Base-by-base conservation (phyloP, 2,113 vertebrate genomes). In the Tenebrosternarchus preto region DNA sequence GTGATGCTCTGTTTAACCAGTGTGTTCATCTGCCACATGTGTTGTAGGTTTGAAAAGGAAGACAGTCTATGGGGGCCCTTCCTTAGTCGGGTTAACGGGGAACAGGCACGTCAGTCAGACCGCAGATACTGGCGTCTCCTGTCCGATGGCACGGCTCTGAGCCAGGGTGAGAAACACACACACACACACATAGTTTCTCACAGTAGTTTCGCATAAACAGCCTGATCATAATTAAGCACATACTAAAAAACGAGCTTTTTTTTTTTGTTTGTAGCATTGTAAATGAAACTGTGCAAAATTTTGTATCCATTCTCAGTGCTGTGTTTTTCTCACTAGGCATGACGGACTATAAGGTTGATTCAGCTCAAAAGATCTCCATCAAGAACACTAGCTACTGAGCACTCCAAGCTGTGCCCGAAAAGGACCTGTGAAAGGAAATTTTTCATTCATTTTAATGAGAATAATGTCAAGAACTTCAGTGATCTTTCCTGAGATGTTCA, bases 41-140 rank as follows among this genome's bases (percentile, higher is more conserved):
- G 60, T 73, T 24, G 0, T 50, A 99, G 98, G 83, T 98, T 95
- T 87, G 87, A 89, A 73, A 94, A 84, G 0, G 92, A 92, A 85
- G 27, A 89, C 66, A 94, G 95, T 20, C 16, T 94, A 22, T 96
- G 95, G 66, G 97, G 97, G 25, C 94, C 93, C 8, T 95, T 92
- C 76, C 86, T 99, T 76, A 96, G 88, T 2, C 71, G 77, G 0
- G 93, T 98, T 82, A 93, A 95, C 76, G 93, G 93, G 11, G 90
- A 95, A 75, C 87, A 85, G 66, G 92, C 89, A 0, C 87, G 83
- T 36, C 89, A 88, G 78, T 90, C 76, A 0, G 90, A 95, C 31
- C 89, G 86, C 25, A 92, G 91, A 76, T 98, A 95, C 84, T 99
- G 96, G 97, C 93, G 94, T 12, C 83, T 97, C 19, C 88, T 60